Percentiles rank a stretch among this genome's conserved stretches.
Evolutionary conservation across 2,888 invertebrate genomes (phyloP).

Genomic region (Thereva nobilitata): DNA sequence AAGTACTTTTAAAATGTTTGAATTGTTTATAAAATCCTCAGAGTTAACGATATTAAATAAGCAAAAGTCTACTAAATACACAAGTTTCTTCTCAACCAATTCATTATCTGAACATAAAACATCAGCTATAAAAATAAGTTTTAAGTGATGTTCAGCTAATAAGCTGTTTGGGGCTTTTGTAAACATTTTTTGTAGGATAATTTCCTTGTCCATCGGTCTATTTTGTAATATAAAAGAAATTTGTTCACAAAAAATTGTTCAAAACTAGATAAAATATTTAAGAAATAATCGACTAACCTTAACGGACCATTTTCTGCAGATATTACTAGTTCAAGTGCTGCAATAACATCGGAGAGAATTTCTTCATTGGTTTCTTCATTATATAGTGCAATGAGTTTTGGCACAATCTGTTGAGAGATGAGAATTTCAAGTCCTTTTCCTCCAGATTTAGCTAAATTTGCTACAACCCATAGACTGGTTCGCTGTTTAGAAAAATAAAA

Average conservation of each 20-base stretch:
- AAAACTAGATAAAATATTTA: not conserved
- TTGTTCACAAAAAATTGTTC: constrained; percentile 3
- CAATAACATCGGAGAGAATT: constrained; percentile 50
- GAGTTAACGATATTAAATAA: not conserved
- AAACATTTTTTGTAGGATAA: constrained; percentile 45
- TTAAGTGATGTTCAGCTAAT: constrained; percentile 49
- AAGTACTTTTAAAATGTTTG: constrained; percentile 17
- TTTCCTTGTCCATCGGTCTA: constrained; percentile 44
- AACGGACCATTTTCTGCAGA: constrained; percentile 9
- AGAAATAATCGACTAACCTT: constrained; percentile 9
- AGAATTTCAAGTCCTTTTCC: constrained; percentile 48
- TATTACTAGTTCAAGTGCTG: constrained; percentile 48
- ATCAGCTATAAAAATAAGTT: constrained; percentile 45
- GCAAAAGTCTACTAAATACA: not conserved
- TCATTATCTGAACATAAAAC: not conserved
- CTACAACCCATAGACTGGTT: constrained; percentile 53
- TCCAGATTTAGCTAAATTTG: constrained; percentile 51
- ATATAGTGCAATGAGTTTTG: constrained; percentile 50
- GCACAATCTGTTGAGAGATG: constrained; percentile 52
- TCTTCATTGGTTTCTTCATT: constrained; percentile 41
- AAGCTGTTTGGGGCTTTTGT: constrained; percentile 46
- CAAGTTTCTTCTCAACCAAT: not conserved
- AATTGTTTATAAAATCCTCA: not conserved
- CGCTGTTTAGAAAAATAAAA: constrained; percentile 40
- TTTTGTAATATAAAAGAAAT: not conserved